phyloP scores from a whole-genome alignment of 2,113 vertebrate genomes.

The Grammomys surdaster region DNA sequence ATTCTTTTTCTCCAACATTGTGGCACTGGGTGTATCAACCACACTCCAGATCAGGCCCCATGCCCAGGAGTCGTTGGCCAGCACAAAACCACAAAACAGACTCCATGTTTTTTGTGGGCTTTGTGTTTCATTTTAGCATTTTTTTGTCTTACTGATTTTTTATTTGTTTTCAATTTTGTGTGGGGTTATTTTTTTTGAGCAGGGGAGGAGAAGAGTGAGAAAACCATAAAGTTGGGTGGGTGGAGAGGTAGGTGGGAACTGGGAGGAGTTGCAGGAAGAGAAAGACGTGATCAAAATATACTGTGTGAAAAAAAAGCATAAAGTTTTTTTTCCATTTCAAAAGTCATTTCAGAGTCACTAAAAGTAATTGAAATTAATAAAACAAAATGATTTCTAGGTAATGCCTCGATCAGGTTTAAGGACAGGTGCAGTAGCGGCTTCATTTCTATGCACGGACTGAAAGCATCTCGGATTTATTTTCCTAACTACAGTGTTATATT shows the following conservation, averaged over 20 bases:
- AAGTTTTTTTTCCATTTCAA: neutral
- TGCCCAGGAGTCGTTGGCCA: neutral
- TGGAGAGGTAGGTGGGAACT: neutral
- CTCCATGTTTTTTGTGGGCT: neutral
- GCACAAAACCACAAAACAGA: neutral
- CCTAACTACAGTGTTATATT: neutral
- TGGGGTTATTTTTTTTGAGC: neutral
- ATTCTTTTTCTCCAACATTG: neutral
- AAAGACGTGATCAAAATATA: neutral
- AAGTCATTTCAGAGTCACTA: neutral
- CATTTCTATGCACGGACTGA: accelerated
- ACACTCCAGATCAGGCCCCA: neutral
- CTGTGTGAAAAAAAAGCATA: neutral
- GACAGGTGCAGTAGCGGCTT: neutral
- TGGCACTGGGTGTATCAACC: neutral
- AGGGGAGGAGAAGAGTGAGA: too few relatives aligned
- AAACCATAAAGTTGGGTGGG: neutral
- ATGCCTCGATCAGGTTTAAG: neutral
- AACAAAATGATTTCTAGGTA: neutral
- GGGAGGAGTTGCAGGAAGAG: neutral
- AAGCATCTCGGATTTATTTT: neutral
- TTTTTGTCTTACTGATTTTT: neutral
- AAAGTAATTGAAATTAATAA: neutral
- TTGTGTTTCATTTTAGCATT: neutral
- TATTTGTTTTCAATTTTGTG: neutral